Percentiles rank a stretch among this genome's conserved stretches.
Evolutionary conservation across 2,113 vertebrate genomes (phyloP).

Genomic region (Myanophis thanlyinensis): DNA sequence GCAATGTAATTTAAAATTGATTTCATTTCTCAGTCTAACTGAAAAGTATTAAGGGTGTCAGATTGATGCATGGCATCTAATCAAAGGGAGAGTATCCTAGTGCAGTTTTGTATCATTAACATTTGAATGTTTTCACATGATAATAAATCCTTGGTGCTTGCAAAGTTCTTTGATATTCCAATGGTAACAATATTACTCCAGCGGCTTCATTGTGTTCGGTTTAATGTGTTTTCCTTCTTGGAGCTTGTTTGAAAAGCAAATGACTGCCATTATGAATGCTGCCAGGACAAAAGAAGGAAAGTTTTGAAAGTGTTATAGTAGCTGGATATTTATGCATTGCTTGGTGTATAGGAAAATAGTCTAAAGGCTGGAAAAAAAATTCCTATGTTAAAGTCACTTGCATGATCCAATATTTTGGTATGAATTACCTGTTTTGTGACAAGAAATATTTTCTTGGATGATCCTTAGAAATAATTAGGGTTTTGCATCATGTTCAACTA

Average conservation of each 20-base stretch:
- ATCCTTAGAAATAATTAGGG: neutral
- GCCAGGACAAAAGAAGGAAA: constrained; percentile 45
- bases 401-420: neutral
- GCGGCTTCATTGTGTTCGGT: constrained; percentile 61
- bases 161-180: constrained; percentile 61
- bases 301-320: constrained; percentile 41
- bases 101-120: constrained; percentile 58
- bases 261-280: constrained; percentile 52
- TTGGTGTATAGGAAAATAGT: constrained; percentile 44
- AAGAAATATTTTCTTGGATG: neutral
- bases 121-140: constrained; percentile 48
- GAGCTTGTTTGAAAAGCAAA: constrained; percentile 60
- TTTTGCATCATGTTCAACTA: neutral
- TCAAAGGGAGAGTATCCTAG: constrained; percentile 55
- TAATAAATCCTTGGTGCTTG: constrained; percentile 60
- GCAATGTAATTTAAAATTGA: constrained; percentile 55
- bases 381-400: constrained; percentile 3
- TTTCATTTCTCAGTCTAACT: constrained; percentile 61
- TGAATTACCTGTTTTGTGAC: constrained; percentile 50
- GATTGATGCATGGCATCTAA: constrained; percentile 57
- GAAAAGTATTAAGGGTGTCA: constrained; percentile 58
- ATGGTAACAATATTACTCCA: constrained; percentile 57
- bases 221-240: constrained; percentile 62
- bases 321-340: constrained; percentile 63
- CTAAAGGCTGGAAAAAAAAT: constrained; percentile 43